These are phyloP conservation scores for Tympanuchus pallidicinctus DNA, from an alignment of 2,113 vertebrate genomes.

Conservation along the genomic window DNA sequence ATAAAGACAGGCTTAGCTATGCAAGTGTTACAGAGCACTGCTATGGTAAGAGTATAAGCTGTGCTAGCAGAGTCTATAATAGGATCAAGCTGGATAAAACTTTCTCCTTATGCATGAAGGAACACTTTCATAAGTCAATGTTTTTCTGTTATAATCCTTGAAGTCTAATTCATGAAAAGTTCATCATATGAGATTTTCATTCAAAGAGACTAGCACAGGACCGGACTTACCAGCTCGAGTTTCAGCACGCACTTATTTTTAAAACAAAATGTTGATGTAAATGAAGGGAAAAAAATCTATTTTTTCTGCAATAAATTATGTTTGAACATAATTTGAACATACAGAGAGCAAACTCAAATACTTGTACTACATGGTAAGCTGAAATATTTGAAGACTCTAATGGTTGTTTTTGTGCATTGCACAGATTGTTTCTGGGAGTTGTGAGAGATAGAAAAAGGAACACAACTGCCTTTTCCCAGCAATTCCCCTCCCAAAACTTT, in stretches of 20 bases:
- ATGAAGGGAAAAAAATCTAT: background rate
- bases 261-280: background rate
- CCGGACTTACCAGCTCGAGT: background rate
- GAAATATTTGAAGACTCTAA: background rate
- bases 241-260: background rate
- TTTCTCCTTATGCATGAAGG: conserved; percentile 49
- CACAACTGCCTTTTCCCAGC: background rate
- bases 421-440: background rate
- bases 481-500: background rate
- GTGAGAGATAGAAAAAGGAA: background rate
- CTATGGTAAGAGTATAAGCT: conserved; percentile 15
- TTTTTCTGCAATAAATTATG: background rate
- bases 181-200: conserved; percentile 35
- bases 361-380: background rate
- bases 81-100: conserved; percentile 63
- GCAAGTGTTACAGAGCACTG: background rate
- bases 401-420: background rate
- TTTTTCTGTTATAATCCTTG: conserved; percentile 53
- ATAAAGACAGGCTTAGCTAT: background rate
- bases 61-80: conserved; percentile 46
- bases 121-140: conserved; percentile 40
- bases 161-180: conserved; percentile 57
- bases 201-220: background rate
- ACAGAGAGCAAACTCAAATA: background rate
- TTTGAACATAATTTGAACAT: background rate